Conservation (phyloP, 2,113 vertebrate species). For the Orientallactaga bullata region DNA sequence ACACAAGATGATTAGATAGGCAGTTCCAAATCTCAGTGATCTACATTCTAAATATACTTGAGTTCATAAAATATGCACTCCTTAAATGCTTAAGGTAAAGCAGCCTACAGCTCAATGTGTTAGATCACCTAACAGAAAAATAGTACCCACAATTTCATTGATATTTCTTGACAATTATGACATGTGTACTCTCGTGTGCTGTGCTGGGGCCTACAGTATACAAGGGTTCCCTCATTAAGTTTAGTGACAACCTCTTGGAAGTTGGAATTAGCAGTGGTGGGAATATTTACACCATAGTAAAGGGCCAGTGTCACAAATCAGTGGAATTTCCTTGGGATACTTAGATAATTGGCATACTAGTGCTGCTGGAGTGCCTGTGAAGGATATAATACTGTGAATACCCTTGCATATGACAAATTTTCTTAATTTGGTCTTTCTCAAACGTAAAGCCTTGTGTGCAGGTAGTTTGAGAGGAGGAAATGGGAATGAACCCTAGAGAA, state of each 20-base stretch:
- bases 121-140: neutral
- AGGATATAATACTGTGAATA: neutral
- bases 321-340: neutral
- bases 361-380: neutral
- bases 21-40: neutral
- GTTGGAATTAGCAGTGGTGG: neutral
- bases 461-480: neutral
- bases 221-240: neutral
- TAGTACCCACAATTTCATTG: neutral
- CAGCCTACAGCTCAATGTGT: neutral
- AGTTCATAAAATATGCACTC: conserved; percentile 13
- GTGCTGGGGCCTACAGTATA: neutral
- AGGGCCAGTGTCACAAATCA: neutral
- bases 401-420: no score
- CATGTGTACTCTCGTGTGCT: neutral
- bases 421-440: neutral
- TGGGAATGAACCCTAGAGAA: neutral
- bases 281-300: neutral
- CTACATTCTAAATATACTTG: neutral
- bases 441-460: neutral
- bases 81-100: conserved; percentile 25
- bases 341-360: neutral
- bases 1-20: neutral
- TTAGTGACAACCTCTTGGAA: neutral
- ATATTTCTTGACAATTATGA: neutral